Evolutionary conservation across 1,140 invertebrate genomes (phyloP).

Genomic region (Drosophila sp.): DNA sequence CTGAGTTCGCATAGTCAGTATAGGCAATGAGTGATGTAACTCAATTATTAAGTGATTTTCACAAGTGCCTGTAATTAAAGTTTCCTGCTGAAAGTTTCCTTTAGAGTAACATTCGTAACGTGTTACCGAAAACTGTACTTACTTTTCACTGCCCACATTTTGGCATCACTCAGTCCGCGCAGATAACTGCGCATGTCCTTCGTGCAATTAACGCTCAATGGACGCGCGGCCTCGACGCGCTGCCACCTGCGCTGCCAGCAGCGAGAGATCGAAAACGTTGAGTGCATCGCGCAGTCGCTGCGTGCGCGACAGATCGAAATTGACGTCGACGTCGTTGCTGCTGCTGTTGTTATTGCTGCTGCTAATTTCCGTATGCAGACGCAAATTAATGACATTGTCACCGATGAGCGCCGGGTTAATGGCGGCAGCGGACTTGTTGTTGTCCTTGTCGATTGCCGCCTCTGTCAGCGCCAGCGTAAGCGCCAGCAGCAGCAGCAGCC

Average conservation of each 20-base stretch:
- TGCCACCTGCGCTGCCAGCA: slow-evolving; percentile 85
- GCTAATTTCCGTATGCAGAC: slow-evolving; percentile 49
- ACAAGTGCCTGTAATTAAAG: no score
- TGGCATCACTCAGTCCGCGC: slow-evolving; percentile 86
- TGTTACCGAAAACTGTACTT: no score
- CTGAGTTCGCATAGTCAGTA: no score
- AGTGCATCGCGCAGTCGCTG: slow-evolving; percentile 86
- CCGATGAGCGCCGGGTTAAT: not conserved
- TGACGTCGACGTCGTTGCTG: not conserved
- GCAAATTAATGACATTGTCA: slow-evolving; percentile 66
- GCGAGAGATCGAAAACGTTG: slow-evolving; percentile 85
- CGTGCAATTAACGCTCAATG: slow-evolving; percentile 85
- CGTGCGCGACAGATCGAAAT: slow-evolving; percentile 56
- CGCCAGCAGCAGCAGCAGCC: slow-evolving; percentile 44
- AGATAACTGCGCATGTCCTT: slow-evolving; percentile 88
- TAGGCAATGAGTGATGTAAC: no score
- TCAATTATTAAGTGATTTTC: no score
- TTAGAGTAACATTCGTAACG: not conserved
- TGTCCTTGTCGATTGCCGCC: slow-evolving; percentile 67
- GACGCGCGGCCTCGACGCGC: slow-evolving; percentile 68
- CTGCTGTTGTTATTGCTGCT: slow-evolving; percentile 3
- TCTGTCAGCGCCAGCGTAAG: slow-evolving; percentile 17
- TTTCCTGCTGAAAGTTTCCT: no score
- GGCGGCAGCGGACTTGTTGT: slow-evolving; percentile 44
- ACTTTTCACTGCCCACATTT: slow-evolving; percentile 91